A percentile compares a stretch with the other conserved stretches of the same genome.
Conservation (phyloP, 2,113 vertebrate species). For the Gobius niger region DNA sequence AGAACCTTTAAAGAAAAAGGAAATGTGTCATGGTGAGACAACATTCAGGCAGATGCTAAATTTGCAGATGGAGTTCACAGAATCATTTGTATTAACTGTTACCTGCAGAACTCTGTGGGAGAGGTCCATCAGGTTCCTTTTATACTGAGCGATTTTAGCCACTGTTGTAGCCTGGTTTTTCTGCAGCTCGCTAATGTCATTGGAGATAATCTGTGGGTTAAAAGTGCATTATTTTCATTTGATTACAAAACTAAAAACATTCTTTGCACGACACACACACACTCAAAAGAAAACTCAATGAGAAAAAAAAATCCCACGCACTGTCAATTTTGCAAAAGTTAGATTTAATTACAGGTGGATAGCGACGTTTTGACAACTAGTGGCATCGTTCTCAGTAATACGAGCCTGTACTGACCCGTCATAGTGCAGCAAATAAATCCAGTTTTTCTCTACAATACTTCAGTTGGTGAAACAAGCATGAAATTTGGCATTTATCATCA, state of each 20-base stretch:
- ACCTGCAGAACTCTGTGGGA: slow-evolving; percentile 95
- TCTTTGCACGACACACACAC: not conserved
- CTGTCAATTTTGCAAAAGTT: too few relatives aligned
- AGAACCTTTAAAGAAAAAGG: slow-evolving; percentile 80
- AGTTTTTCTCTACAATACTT: too few relatives aligned
- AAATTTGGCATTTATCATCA: too few relatives aligned
- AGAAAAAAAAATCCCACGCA: too few relatives aligned
- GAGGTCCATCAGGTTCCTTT: slow-evolving; percentile 96
- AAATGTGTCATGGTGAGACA: not conserved
- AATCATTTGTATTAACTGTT: slow-evolving; percentile 20
- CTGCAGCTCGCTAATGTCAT: slow-evolving; percentile 94
- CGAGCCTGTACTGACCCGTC: too few relatives aligned
- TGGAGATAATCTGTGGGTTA: slow-evolving; percentile 89
- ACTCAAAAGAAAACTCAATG: not conserved
- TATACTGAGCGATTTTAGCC: slow-evolving; percentile 97
- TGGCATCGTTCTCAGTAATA: too few relatives aligned
- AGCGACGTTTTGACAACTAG: too few relatives aligned
- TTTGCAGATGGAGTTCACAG: too few relatives aligned
- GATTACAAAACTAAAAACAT: not conserved
- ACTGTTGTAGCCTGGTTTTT: slow-evolving; percentile 96
- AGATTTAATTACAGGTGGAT: too few relatives aligned
- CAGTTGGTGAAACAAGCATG: too few relatives aligned
- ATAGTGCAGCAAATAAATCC: too few relatives aligned
- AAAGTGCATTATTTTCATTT: not conserved
- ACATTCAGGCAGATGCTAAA: not conserved